These are phyloP conservation scores for Anoplophora glabripennis DNA, from an alignment of 1,140 invertebrate species.

Conservation along the genomic window DNA sequence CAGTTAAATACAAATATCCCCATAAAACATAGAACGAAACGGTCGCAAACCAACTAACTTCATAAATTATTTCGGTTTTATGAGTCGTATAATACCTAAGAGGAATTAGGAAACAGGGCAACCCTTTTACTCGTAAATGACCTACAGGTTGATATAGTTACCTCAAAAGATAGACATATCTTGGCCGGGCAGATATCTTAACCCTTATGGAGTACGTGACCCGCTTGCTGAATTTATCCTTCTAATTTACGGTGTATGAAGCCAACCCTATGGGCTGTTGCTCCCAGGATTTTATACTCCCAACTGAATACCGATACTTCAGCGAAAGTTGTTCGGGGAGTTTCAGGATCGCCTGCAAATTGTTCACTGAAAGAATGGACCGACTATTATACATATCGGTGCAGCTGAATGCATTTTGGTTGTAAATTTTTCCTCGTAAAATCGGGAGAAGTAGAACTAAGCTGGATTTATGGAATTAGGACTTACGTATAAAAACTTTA, in stretches of 20 bases:
- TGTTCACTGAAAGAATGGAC: neutral
- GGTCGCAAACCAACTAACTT: too few relatives aligned
- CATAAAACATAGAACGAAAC: too few relatives aligned
- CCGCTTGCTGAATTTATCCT: constrained; percentile 21
- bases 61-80: too few relatives aligned
- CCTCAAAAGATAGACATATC: constrained; percentile 25
- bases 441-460: too few relatives aligned
- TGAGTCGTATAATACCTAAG: neutral
- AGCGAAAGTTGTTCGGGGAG: constrained; percentile 19
- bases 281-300: constrained; percentile 23
- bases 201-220: constrained; percentile 23
- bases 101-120: neutral
- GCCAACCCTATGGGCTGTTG: constrained; percentile 13
- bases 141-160: constrained; percentile 15
- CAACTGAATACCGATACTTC: constrained; percentile 15
- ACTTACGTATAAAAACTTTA: too few relatives aligned
- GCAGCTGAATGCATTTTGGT: too few relatives aligned
- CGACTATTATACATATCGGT: too few relatives aligned
- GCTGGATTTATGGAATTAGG: too few relatives aligned
- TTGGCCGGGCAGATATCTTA: constrained; percentile 25
- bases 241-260: constrained; percentile 29
- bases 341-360: constrained; percentile 11
- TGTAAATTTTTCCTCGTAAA: too few relatives aligned
- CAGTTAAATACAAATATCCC: too few relatives aligned
- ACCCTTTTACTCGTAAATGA: constrained; percentile 2